A percentile compares a stretch with the other conserved stretches of the same genome.
phyloP scores from a whole-genome alignment of 2,113 vertebrate species.

The Atherinomorus stipes region DNA sequence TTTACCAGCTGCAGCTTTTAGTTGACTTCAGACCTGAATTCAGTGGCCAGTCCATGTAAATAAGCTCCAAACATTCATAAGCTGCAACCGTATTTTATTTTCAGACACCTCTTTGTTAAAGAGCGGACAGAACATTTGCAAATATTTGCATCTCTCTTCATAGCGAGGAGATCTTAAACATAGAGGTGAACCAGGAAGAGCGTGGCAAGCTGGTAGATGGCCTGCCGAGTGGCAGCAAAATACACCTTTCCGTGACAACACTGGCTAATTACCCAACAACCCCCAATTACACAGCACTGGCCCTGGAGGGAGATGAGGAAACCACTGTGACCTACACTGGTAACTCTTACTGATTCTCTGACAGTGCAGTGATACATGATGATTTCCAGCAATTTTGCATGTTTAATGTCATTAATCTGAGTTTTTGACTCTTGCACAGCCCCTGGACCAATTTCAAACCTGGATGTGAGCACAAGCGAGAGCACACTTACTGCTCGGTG shows the following conservation, averaged over 20 bases:
- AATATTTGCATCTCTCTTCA: background rate
- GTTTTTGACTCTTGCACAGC: constrained; percentile 24
- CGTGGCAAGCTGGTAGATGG: fast-evolving
- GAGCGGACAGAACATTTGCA: too few relatives aligned
- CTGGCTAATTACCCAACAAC: background rate
- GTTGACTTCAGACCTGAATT: too few relatives aligned
- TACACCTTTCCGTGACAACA: constrained; percentile 27
- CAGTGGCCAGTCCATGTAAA: too few relatives aligned
- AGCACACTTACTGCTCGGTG: background rate
- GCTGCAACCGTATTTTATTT: too few relatives aligned
- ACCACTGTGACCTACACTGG: background rate
- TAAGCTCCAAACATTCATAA: too few relatives aligned
- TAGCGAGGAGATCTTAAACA: fast-evolving
- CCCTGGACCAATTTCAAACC: constrained; percentile 28
- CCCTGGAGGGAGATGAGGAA: constrained; percentile 3
- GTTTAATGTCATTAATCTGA: background rate
- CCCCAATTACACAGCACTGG: too few relatives aligned
- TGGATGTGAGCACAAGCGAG: fast-evolving
- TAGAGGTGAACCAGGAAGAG: fast-evolving
- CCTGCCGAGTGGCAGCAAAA: background rate
- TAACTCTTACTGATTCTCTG: constrained; percentile 34
- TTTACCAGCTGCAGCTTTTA: too few relatives aligned
- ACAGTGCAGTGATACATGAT: background rate
- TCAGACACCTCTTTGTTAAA: too few relatives aligned
- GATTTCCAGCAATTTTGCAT: background rate